Conservation (phyloP, 2,113 vertebrate genomes). For the Seriola dumerili region DNA sequence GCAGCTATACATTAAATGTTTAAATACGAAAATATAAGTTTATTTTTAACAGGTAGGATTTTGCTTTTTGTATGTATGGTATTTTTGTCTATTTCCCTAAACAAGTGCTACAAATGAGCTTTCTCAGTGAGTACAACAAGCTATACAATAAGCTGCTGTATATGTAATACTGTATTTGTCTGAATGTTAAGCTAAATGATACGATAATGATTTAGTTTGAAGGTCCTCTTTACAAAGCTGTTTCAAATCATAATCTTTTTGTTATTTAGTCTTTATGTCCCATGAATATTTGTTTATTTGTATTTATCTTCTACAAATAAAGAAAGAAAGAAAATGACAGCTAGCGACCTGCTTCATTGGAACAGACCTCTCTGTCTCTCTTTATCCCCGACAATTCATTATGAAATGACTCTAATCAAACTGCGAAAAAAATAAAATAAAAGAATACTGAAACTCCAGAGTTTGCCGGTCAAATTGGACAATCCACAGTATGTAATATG, state of each 20-base stretch:
- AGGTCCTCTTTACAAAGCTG: not conserved
- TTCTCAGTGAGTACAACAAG: not conserved
- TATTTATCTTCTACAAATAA: constrained; percentile 15
- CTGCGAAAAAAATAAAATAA: not conserved
- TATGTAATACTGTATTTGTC: constrained; percentile 9
- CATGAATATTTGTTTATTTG: constrained; percentile 34
- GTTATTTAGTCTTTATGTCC: not conserved
- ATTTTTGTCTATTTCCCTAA: constrained; percentile 14
- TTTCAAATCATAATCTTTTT: not conserved
- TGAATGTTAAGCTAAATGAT: constrained; percentile 19
- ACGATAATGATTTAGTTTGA: not conserved
- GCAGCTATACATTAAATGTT: not conserved
- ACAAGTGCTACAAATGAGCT: not conserved
- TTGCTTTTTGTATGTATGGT: constrained; percentile 29
- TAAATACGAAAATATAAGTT: not conserved
- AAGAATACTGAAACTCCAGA: no score
- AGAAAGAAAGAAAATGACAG: not conserved
- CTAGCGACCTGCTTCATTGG: not conserved
- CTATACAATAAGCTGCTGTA: not conserved
- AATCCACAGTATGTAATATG: no score
- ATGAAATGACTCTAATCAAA: not conserved
- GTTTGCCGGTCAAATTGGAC: no score
- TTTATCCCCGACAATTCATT: not conserved
- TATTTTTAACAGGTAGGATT: not conserved
- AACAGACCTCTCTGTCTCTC: not conserved